Evolutionary conservation across 2,113 vertebrate genomes (phyloP), one percentile per base, ranked within the genome.

Genomic region (Sinocyclocheilus grahami): DNA sequence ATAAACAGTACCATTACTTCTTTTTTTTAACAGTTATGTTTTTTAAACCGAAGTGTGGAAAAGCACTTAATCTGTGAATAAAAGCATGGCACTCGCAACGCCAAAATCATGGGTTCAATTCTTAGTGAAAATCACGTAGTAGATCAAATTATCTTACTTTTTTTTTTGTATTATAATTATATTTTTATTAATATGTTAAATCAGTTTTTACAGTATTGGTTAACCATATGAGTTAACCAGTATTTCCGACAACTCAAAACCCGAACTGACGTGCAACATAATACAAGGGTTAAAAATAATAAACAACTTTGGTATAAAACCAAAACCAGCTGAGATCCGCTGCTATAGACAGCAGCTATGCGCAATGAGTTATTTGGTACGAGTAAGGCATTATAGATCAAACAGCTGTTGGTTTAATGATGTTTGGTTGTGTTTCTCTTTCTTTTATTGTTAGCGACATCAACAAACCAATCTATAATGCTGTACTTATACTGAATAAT

Each of bases 381-480:
- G 12, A 58, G 85, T 79, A 86, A 27, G 33, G 85, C 78, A 63
- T 86, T 86, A 74, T 86, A 86, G 85, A 81, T 81, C 65, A 20
- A 71, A 80, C 48, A 5, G 18, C 78, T 74, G 67, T 60, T 67
- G 78, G 85, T 86, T 81, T 75, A 80, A 81, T 63, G 78, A 74
- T 74, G 85, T 42, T 82, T 46, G 65, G 48, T 22, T 62, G 65
- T 5, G 51, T 80, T 71, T 67, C 20, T 72, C 16, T 74, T 79
- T 85, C 75, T 53, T 86, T 86, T 86, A 48, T 63, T 86, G 67
- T 81, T 22, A 48, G 78, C 33, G 67, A 58, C 77, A 72, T 86
- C 85, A 75, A 46, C 78, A 75, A 86, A 81, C 78, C 22, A 75
- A 74, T 86, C 85, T 81, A 86, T 86, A 86, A 86, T 86, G 85